Percentiles rank a stretch among this genome's conserved stretches.
These are phyloP conservation scores for Tenualosa ilisha DNA, from an alignment of 2,797 vertebrate species.

Conservation along the genomic window DNA sequence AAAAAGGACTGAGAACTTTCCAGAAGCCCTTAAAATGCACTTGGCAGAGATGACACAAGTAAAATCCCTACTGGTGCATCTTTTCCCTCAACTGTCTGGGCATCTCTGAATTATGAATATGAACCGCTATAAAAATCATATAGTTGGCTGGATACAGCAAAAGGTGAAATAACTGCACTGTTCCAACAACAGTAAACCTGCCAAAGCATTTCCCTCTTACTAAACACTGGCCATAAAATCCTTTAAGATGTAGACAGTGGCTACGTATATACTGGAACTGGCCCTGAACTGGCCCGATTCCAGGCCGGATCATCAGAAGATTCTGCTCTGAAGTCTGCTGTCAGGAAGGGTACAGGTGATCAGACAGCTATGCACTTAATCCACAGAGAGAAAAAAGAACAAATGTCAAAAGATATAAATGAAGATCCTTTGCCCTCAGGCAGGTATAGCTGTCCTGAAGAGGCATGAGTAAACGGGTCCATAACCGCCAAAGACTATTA, in stretches of 20 bases:
- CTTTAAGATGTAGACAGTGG: neutral
- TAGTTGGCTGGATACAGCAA: neutral
- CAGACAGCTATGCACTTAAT: neutral
- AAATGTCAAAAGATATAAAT: neutral
- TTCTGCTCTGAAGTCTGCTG: too few relatives aligned
- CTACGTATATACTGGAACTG: neutral
- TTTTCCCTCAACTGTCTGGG: slow-evolving; percentile 1
- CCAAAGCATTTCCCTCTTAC: slow-evolving; percentile 19
- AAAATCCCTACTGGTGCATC: neutral
- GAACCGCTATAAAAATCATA: neutral
- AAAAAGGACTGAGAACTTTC: neutral
- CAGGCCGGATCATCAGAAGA: neutral
- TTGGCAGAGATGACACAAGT: neutral
- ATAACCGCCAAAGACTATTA: slow-evolving; percentile 61
- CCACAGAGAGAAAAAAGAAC: neutral
- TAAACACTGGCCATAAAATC: slow-evolving; percentile 23
- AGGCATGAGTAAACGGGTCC: slow-evolving; percentile 59
- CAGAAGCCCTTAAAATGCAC: neutral
- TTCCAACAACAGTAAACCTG: neutral
- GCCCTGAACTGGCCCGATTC: neutral
- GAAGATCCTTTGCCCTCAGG: neutral
- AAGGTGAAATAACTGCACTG: neutral
- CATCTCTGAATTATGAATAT: neutral
- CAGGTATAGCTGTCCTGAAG: slow-evolving; percentile 56
- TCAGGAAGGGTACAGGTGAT: too few relatives aligned